Conservation (phyloP, 2,888 invertebrate genomes). For the Alloscopus bannaensis region DNA sequence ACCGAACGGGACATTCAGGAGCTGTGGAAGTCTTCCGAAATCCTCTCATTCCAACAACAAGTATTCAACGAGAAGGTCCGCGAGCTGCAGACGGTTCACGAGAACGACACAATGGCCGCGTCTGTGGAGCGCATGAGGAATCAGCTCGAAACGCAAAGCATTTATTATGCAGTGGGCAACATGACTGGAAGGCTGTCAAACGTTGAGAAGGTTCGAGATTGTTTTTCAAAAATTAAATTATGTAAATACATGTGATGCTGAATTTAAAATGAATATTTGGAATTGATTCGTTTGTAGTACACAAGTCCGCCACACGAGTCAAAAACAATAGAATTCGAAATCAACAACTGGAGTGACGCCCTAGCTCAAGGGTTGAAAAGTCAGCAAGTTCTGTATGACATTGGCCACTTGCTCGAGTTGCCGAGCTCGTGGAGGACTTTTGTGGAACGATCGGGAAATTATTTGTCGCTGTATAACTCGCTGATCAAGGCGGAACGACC, state of each 20-base stretch:
- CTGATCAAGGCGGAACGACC: conserved; percentile 53
- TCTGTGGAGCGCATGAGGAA: conserved; percentile 56
- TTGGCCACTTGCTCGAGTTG: conserved; percentile 56
- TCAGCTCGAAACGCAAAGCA: conserved; percentile 52
- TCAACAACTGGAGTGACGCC: conserved; percentile 62
- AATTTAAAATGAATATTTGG: background rate
- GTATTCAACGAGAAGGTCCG: conserved; percentile 52
- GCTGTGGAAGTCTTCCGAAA: conserved; percentile 68
- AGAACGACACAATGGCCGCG: conserved; percentile 61
- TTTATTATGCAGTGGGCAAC: conserved; percentile 49
- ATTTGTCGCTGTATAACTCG: conserved; percentile 59
- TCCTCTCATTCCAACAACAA: conserved; percentile 65
- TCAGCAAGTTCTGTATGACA: conserved; percentile 61
- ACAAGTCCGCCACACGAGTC: conserved; percentile 65
- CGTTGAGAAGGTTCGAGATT: conserved; percentile 57
- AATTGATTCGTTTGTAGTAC: conserved; percentile 44
- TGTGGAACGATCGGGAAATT: conserved; percentile 63
- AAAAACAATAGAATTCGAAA: conserved; percentile 63
- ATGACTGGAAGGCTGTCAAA: conserved; percentile 45
- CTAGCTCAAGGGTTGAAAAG: conserved; percentile 56
- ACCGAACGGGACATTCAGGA: conserved; percentile 63
- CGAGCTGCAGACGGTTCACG: conserved; percentile 52
- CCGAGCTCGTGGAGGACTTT: conserved; percentile 64
- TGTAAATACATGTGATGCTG: background rate
- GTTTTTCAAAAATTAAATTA: background rate